Base-by-base conservation (phyloP, 2,888 invertebrate species). In the Frankliniella intonsa region DNA sequence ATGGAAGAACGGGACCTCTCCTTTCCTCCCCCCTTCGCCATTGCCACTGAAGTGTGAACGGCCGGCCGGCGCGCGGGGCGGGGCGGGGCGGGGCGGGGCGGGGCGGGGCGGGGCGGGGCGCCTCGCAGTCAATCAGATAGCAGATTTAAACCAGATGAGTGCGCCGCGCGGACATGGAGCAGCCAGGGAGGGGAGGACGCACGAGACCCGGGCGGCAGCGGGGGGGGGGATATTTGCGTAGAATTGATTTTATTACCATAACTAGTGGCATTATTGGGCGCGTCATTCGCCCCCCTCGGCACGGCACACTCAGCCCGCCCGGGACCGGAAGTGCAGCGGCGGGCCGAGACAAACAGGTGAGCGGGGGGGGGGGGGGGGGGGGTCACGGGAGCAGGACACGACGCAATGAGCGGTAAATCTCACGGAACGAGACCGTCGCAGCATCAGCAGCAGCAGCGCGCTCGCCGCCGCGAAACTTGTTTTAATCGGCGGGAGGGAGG, bases 161-260 rank as follows among this genome's bases (percentile, higher is more conserved):
- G 38, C 38, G 69, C 25, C 38, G 69, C 25, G 69, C 22, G 22
- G 69, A 12, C 22, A 8, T 7, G 65, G 65, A 2, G 65, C 8
- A 1, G n/a, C 19, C 7, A 19, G 62, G 65, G 10, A 9, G 17
- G 65, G 17, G 1, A n/a, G 65, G 65, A 19, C n/a, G 19, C 9
- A n/a, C 19, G 14, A n/a, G 65, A 8, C 55, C 17, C 55, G 7
- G 65, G 65, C 65, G 65, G 65, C 69, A 22, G 22, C 22, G 69
- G 22, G n/a, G 69, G 69, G 69, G 11, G 22, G 69, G 22, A 22
- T 76, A 76, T 76, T 76, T 76, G 69, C 69, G 69, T 76, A 76
- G 69, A 25, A 76, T 76, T 76, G 69, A 76, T 76, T 76, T 76
- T 76, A 76, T 76, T 76, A 76, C 69, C 69, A 76, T 76, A 76